Evolutionary conservation across 2,113 vertebrate species (phyloP).

Genomic region (Alaudala cheleensis): DNA sequence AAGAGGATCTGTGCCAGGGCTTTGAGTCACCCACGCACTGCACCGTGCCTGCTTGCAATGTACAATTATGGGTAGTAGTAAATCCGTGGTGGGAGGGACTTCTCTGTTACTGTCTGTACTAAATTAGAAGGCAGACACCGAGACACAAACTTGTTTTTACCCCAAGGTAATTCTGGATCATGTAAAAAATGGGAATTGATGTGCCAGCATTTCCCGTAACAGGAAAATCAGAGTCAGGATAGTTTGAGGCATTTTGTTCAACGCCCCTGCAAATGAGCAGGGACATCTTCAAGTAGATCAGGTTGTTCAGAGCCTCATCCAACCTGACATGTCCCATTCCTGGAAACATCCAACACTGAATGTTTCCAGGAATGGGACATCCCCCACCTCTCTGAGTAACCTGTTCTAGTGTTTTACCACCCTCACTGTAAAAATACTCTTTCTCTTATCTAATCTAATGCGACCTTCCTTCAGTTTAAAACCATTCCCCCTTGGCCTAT

Average conservation of each 20-base stretch:
- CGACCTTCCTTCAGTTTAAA: background rate
- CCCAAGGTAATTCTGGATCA: background rate
- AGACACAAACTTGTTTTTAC: slow-evolving; percentile 6
- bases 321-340: background rate
- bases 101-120: slow-evolving; percentile 11
- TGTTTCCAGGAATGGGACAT: background rate
- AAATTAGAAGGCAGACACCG: slow-evolving; percentile 29
- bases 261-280: background rate
- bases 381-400: background rate
- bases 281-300: background rate
- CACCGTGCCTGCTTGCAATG: background rate
- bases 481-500: background rate
- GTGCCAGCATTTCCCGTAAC: background rate
- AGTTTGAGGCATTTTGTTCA: background rate
- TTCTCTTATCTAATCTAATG: background rate
- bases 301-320: background rate
- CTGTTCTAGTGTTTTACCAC: background rate
- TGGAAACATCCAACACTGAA: no score
- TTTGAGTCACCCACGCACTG: slow-evolving; percentile 30
- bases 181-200: background rate
- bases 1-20: slow-evolving; percentile 30
- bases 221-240: background rate
- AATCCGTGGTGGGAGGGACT: slow-evolving; percentile 12
- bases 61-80: slow-evolving; percentile 58
- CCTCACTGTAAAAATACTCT: background rate